Percentiles rank a stretch among this genome's conserved stretches.
Conservation (phyloP, 2,888 invertebrate genomes). For the Lordiphosa andalusiaca region DNA sequence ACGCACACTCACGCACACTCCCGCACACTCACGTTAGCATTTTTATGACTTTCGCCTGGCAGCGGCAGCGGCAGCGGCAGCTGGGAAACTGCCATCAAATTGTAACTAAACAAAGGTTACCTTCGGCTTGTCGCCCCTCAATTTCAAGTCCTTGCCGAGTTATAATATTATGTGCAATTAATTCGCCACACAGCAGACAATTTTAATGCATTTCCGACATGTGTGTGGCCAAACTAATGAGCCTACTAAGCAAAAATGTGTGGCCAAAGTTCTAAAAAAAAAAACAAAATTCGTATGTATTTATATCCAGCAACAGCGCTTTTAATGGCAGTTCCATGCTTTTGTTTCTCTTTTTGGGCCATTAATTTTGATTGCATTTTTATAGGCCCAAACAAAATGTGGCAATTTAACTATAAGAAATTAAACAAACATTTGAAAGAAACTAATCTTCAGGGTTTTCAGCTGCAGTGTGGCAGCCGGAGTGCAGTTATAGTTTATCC, state of each 20-base stretch:
- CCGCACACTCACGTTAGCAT: conserved; percentile 26
- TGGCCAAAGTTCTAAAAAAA: conserved; percentile 37
- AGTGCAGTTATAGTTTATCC: too few relatives aligned
- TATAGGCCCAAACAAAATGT: conserved; percentile 35
- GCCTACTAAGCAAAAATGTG: conserved; percentile 50
- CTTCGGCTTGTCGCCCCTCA: conserved; percentile 47
- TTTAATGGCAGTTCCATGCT: conserved; percentile 41
- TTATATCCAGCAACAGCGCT: conserved; percentile 40
- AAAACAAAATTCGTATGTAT: conserved; percentile 34
- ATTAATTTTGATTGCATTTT: conserved; percentile 71
- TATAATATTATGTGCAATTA: conserved; percentile 75
- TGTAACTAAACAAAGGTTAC: conserved; percentile 34
- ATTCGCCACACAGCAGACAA: conserved; percentile 57
- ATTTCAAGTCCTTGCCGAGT: conserved; percentile 61
- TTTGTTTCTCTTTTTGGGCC: conserved; percentile 38
- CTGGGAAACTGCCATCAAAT: conserved; percentile 34
- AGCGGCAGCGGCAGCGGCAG: conserved; percentile 26
- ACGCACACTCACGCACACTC: conserved; percentile 13
- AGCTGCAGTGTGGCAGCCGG: too few relatives aligned
- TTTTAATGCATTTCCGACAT: conserved; percentile 45
- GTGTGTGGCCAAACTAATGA: conserved; percentile 54
- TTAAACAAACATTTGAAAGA: conserved; percentile 1
- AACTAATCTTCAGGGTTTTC: too few relatives aligned
- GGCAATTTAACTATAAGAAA: not conserved
- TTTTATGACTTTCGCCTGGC: conserved; percentile 51